A percentile compares a stretch with the other conserved stretches of the same genome.
These are phyloP conservation scores for Merluccius polli DNA, from an alignment of 2,797 vertebrate species.

Conservation along the genomic window DNA sequence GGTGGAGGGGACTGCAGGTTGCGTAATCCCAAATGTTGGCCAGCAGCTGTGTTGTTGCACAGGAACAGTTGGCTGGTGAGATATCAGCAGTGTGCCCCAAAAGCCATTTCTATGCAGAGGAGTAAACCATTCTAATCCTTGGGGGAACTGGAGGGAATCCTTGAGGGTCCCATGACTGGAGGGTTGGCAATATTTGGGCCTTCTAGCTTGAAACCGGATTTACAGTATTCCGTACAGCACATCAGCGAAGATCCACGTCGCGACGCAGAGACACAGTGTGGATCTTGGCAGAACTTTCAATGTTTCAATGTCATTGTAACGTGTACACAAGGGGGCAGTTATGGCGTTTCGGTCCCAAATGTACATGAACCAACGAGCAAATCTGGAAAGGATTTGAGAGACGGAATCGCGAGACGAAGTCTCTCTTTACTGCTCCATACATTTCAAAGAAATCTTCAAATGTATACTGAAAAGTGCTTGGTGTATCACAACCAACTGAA, in stretches of 20 bases:
- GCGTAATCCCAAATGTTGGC: not conserved
- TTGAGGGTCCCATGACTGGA: not conserved
- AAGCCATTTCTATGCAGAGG: not conserved
- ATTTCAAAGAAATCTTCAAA: too few species aligned
- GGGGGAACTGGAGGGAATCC: too few species aligned
- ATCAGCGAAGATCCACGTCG: too few species aligned
- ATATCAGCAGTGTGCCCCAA: not conserved
- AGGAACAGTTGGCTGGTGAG: not conserved
- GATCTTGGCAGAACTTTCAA: too few species aligned
- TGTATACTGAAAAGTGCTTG: too few species aligned
- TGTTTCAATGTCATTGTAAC: not conserved
- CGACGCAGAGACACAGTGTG: too few species aligned
- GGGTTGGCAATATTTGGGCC: not conserved
- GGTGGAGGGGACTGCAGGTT: not conserved
- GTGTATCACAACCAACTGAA: too few species aligned
- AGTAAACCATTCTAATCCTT: not conserved
- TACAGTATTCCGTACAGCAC: not conserved
- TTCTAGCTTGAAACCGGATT: not conserved
- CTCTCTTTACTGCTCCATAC: too few species aligned
- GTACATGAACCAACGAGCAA: not conserved
- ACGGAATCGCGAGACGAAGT: too few species aligned
- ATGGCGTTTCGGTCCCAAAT: not conserved
- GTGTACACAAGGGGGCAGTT: not conserved
- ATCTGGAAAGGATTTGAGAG: not conserved
- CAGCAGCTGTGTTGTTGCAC: not conserved